Percentiles rank a stretch among this genome's conserved stretches.
phyloP scores from a whole-genome alignment of 2,113 vertebrate genomes.

The Eidolon helvum region DNA sequence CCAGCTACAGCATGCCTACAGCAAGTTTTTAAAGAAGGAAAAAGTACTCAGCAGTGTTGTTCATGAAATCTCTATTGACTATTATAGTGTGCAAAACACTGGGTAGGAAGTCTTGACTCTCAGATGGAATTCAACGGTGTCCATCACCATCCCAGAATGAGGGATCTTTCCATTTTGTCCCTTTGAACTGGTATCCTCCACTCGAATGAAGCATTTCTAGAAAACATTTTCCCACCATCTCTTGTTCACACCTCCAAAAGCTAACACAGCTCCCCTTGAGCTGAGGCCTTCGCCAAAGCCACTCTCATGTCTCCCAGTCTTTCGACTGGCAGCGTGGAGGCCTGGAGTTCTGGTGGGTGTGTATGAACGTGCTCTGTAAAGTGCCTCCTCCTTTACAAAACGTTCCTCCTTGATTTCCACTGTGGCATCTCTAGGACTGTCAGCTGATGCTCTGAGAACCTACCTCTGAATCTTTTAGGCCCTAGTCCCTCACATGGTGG shows the following conservation, averaged over 20 bases:
- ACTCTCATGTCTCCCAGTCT: background rate
- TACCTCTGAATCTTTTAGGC: background rate
- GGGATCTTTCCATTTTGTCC: background rate
- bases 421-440: background rate
- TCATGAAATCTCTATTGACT: background rate
- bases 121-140: background rate
- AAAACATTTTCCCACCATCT: background rate
- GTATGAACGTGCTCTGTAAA: rapidly evolving
- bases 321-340: background rate
- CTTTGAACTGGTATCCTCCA: background rate
- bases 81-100: background rate
- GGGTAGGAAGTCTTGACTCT: background rate
- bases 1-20: background rate
- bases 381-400: background rate
- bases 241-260: background rate
- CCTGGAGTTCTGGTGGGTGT: background rate
- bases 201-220: background rate
- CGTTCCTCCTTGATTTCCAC: background rate
- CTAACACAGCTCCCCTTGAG: background rate
- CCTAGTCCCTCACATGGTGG: background rate
- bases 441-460: background rate
- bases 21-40: background rate
- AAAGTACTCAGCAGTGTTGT: background rate
- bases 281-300: background rate
- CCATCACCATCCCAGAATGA: background rate